These are phyloP conservation scores for Rhamnusium bicolor DNA, from an alignment of 2,888 invertebrate genomes.

Conservation along the genomic window DNA sequence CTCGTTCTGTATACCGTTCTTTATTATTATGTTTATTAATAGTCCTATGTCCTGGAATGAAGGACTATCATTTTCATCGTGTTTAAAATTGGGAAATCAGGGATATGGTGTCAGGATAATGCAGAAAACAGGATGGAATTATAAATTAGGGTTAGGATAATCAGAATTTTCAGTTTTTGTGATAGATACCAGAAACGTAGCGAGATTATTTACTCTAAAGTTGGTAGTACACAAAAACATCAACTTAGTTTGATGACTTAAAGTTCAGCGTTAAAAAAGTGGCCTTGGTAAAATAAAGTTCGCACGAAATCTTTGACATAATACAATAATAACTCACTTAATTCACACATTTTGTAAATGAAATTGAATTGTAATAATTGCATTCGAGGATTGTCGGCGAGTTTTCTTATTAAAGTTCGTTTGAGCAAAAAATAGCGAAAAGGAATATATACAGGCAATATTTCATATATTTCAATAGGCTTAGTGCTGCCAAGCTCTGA, in stretches of 20 bases:
- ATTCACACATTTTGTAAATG: too few relatives aligned
- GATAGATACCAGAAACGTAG: not conserved
- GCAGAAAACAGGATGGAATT: not conserved
- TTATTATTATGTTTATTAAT: constrained; percentile 62
- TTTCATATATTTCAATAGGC: too few relatives aligned
- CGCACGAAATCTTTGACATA: too few relatives aligned
- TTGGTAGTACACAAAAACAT: not conserved
- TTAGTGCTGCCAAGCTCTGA: too few relatives aligned
- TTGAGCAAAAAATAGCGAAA: too few relatives aligned
- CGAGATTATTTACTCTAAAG: not conserved
- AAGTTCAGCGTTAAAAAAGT: too few relatives aligned
- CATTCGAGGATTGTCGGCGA: too few relatives aligned
- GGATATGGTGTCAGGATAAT: not conserved
- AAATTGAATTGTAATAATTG: too few relatives aligned
- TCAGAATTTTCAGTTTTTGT: constrained; percentile 2
- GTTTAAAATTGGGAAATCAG: constrained; percentile 47
- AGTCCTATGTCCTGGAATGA: constrained; percentile 55
- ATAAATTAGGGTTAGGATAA: not conserved
- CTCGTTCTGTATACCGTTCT: constrained; percentile 55
- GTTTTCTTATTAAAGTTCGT: too few relatives aligned
- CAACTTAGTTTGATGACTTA: not conserved
- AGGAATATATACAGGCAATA: too few relatives aligned
- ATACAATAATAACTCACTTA: too few relatives aligned
- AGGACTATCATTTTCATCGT: constrained; percentile 48
- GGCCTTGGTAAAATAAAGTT: too few relatives aligned